phyloP scores from a whole-genome alignment of 2,888 invertebrate genomes.

The Oligia strigilis region DNA sequence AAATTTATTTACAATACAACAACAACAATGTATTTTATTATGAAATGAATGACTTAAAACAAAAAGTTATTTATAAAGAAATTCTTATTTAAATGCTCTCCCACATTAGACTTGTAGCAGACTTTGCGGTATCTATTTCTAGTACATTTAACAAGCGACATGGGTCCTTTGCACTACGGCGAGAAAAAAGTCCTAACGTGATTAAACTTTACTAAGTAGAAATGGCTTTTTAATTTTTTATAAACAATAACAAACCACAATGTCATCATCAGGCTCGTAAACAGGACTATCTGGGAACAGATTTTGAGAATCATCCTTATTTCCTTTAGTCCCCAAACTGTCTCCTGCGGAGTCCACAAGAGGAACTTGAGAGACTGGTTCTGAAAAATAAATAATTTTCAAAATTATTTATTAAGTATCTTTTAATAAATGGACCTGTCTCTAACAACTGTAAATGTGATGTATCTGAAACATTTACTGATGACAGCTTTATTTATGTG shows the following conservation, averaged over 20 bases:
- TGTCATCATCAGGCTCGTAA: conserved; percentile 85
- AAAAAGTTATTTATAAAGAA: neutral
- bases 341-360: conserved; percentile 40
- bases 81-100: neutral
- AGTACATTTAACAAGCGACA: neutral
- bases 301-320: conserved; percentile 77
- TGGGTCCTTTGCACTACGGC: neutral
- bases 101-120: neutral
- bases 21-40: neutral
- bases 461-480: neutral
- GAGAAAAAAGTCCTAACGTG: neutral
- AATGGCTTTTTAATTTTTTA: neutral
- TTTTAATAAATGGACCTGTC: neutral
- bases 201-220: neutral
- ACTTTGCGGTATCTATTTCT: neutral
- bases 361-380: conserved; percentile 8
- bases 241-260: conserved; percentile 58
- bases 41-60: neutral
- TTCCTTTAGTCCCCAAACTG: conserved; percentile 33
- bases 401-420: neutral
- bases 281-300: conserved; percentile 87
- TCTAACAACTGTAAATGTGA: neutral
- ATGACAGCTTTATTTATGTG: neutral
- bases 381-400: conserved; percentile 21
- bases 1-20: neutral